These are phyloP conservation scores for Hypselothyrea guttata DNA, from an alignment of 2,888 invertebrate species.

Conservation along the genomic window DNA sequence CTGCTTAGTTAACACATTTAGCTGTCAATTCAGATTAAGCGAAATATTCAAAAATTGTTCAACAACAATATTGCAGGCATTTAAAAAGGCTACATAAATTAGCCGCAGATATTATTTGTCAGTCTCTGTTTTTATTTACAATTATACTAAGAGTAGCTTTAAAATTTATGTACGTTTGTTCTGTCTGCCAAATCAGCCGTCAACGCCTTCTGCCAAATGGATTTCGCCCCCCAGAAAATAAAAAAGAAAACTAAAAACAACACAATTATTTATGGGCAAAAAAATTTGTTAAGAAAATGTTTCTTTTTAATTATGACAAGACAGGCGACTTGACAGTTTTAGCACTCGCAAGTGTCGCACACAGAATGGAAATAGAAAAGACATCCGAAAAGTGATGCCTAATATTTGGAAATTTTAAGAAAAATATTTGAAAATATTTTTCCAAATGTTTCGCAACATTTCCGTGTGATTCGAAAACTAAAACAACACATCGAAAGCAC, in stretches of 20 bases:
- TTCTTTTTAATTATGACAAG: constrained; percentile 75
- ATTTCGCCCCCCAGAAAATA: constrained; percentile 35
- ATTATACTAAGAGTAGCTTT: constrained; percentile 21
- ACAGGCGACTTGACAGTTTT: constrained; percentile 67
- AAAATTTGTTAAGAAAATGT: constrained; percentile 53
- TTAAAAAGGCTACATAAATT: constrained; percentile 56
- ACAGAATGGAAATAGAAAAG: constrained; percentile 2
- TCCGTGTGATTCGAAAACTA: constrained; percentile 15
- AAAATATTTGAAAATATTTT: constrained; percentile 1
- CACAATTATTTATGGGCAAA: constrained; percentile 49
- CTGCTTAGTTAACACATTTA: constrained; percentile 23
- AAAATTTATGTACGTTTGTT: constrained; percentile 42
- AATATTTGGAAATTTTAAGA: constrained; percentile 20
- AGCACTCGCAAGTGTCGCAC: constrained; percentile 55
- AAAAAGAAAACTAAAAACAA: constrained; percentile 23
- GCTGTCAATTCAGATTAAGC: constrained; percentile 37
- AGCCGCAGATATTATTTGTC: constrained; percentile 51
- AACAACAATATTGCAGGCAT: constrained; percentile 10
- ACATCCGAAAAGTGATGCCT: constrained; percentile 21
- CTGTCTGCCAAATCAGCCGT: constrained; percentile 61
- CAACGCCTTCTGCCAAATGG: constrained; percentile 68
- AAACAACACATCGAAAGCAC: constrained; percentile 20
- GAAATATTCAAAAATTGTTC: constrained; percentile 11
- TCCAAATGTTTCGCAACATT: constrained; percentile 1
- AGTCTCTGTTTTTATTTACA: constrained; percentile 8